phyloP scores from a whole-genome alignment of 2,888 invertebrate species.

The Epistrophe grossulariae region DNA sequence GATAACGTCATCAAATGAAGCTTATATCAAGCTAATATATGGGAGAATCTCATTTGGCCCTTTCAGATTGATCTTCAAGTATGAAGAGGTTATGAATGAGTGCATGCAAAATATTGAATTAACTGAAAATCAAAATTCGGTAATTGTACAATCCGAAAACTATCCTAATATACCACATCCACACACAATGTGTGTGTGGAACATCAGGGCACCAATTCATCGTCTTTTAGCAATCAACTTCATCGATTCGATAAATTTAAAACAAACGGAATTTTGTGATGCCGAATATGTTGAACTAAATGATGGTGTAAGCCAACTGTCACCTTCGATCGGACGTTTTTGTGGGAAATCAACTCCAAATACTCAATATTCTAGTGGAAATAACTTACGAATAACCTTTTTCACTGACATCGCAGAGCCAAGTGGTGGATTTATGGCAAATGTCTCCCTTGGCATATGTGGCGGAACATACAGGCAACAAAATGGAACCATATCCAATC shows the following conservation, averaged over 20 bases:
- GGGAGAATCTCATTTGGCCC: constrained; percentile 30
- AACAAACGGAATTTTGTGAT: constrained; percentile 81
- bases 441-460: constrained; percentile 84
- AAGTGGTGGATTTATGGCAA: constrained; percentile 90
- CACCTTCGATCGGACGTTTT: constrained; percentile 88
- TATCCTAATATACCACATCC: constrained; percentile 92
- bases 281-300: constrained; percentile 89
- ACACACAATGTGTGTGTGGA: constrained; percentile 93
- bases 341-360: constrained; percentile 87
- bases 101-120: constrained; percentile 87
- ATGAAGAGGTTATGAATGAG: constrained; percentile 83
- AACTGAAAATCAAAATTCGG: constrained; percentile 61
- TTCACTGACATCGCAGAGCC: constrained; percentile 89
- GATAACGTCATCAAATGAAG: constrained; percentile 88
- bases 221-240: constrained; percentile 93
- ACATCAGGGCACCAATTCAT: constrained; percentile 88
- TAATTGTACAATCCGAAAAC: constrained; percentile 89
- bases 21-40: constrained; percentile 85
- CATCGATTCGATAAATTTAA: constrained; percentile 89
- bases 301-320: constrained; percentile 91
- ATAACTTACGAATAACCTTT: constrained; percentile 89
- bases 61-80: constrained; percentile 77
- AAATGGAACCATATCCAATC: constrained; percentile 88
- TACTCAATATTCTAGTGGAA: constrained; percentile 87
- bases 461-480: constrained; percentile 88